These are phyloP conservation scores for Festucalex cinctus DNA, from an alignment of 2,113 vertebrate genomes.

Conservation along the genomic window DNA sequence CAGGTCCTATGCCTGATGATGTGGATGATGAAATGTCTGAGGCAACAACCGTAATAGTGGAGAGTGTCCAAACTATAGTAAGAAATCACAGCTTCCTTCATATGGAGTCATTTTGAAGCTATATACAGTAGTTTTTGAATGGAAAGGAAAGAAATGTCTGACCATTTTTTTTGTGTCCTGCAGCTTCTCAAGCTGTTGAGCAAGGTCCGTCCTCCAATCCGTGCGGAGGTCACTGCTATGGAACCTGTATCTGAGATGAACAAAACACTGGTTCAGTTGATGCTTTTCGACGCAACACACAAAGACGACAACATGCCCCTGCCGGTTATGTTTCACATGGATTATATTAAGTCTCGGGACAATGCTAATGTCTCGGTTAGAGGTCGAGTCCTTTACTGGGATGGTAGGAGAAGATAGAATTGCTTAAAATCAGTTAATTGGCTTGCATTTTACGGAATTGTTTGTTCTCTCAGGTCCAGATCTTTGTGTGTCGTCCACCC, in stretches of 20 bases:
- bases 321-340: conserved; percentile 24
- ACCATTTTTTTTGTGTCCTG: not conserved
- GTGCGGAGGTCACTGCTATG: conserved; percentile 28
- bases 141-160: no score
- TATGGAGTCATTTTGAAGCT: not conserved
- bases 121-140: no score
- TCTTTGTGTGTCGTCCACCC: conserved; percentile 36
- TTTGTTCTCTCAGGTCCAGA: conserved; percentile 50
- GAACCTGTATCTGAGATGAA: conserved; percentile 19
- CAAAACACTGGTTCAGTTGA: conserved; percentile 33
- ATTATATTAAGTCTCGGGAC: conserved; percentile 34
- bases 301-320: conserved; percentile 9
- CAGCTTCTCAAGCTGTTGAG: conserved; percentile 55
- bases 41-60: conserved; percentile 20
- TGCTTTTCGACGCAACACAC: conserved; percentile 32
- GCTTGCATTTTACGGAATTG: not conserved
- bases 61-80: conserved; percentile 46
- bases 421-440: not conserved
- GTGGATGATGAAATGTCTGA: conserved; percentile 16
- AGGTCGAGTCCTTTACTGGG: conserved; percentile 53
- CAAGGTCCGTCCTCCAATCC: conserved; percentile 14
- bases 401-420: conserved; percentile 36
- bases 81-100: not conserved
- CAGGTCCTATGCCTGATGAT: conserved; percentile 44
- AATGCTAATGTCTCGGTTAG: conserved; percentile 15